These are phyloP conservation scores for Drosophila infuscata DNA, from an alignment of 2,888 invertebrate species.

Conservation along the genomic window DNA sequence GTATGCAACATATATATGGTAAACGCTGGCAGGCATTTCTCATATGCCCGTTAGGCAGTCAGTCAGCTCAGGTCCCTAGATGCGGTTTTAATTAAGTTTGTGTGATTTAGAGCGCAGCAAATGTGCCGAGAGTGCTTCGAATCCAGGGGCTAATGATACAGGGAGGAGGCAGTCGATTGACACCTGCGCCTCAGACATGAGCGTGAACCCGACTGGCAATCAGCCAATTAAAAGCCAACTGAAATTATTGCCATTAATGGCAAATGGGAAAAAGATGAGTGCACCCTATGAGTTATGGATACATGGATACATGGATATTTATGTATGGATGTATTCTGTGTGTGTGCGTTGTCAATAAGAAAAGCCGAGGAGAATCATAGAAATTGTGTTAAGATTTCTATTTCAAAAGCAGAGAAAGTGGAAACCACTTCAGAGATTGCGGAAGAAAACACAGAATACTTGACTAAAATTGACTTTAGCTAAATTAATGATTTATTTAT, in stretches of 20 bases:
- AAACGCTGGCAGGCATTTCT: constrained; percentile 2
- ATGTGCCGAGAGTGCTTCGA: constrained; percentile 36
- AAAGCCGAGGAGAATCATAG: constrained; percentile 8
- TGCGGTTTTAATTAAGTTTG: constrained; percentile 75
- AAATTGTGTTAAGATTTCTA: constrained; percentile 7
- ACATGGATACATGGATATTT: not conserved
- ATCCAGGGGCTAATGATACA: not conserved
- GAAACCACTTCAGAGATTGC: constrained; percentile 21
- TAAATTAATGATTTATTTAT: not conserved
- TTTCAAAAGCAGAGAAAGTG: constrained; percentile 7
- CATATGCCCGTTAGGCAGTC: constrained; percentile 16
- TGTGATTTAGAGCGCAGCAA: constrained; percentile 75
- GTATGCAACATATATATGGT: not conserved
- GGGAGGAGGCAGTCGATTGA: constrained; percentile 41
- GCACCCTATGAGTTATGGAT: constrained; percentile 44
- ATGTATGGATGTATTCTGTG: not conserved
- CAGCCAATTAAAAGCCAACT: constrained; percentile 75
- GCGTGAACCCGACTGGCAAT: constrained; percentile 46
- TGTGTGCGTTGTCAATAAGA: not conserved
- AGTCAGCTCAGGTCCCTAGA: constrained; percentile 37
- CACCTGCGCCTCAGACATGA: constrained; percentile 55
- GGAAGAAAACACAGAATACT: constrained; percentile 9
- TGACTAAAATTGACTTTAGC: not conserved
- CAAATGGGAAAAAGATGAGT: constrained; percentile 57
- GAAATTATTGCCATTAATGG: constrained; percentile 65